Conservation (phyloP, 2,113 vertebrate genomes). For the Oryzias javanicus region DNA sequence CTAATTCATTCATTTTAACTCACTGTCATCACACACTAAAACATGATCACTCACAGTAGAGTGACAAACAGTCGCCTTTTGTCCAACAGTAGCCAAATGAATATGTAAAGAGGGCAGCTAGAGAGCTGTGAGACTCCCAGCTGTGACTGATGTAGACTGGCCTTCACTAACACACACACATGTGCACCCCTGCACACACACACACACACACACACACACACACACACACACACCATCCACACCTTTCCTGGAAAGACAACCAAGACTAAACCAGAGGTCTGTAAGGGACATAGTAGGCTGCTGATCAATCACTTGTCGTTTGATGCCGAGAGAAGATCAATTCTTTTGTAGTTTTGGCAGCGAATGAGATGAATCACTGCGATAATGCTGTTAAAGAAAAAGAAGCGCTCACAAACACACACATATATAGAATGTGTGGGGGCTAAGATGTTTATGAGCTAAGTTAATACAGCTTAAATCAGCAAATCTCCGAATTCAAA, state of each 20-base stretch:
- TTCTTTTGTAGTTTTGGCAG: conserved; percentile 49
- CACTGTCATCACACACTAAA: neutral
- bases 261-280: conserved; percentile 62
- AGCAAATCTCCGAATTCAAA: no score
- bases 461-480: neutral
- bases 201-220: conserved; percentile 34
- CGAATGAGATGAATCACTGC: conserved; percentile 27
- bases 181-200: conserved; percentile 35
- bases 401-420: neutral
- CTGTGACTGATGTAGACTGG: conserved; percentile 65
- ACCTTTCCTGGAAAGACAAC: conserved; percentile 49
- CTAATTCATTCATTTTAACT: neutral
- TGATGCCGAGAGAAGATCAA: conserved; percentile 42
- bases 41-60: conserved; percentile 15
- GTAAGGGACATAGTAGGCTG: conserved; percentile 63
- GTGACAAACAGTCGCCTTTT: conserved; percentile 56
- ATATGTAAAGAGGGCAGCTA: conserved; percentile 81
- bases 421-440: neutral
- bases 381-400: neutral
- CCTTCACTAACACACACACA: conserved; percentile 19
- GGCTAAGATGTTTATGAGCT: neutral
- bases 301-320: conserved; percentile 65
- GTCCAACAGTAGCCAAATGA: conserved; percentile 73
- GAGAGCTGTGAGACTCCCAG: conserved; percentile 71
- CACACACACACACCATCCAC: conserved; percentile 22